Conservation (phyloP, 2,797 vertebrate species). For the Argentina silus region DNA sequence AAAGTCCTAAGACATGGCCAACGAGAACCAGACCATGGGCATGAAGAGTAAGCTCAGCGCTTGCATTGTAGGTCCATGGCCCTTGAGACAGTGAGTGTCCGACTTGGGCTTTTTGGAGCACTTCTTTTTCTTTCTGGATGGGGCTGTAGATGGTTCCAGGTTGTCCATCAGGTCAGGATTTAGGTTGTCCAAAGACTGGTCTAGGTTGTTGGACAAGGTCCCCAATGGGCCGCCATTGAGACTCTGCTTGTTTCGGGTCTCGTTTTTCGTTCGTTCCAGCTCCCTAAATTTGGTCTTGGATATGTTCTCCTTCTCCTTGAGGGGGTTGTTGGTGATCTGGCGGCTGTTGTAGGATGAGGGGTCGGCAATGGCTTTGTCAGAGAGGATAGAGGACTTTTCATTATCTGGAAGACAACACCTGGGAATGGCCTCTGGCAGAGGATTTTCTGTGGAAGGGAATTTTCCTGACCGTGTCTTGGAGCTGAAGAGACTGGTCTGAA, state of each 20-base stretch:
- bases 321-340: slow-evolving; percentile 86
- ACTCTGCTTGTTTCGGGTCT: slow-evolving; percentile 90
- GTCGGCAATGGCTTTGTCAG: slow-evolving; percentile 83
- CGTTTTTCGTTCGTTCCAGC: slow-evolving; percentile 85
- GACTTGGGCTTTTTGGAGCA: slow-evolving; percentile 95
- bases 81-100: slow-evolving; percentile 91
- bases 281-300: slow-evolving; percentile 88
- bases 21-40: slow-evolving; percentile 84
- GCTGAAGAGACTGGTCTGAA: slow-evolving; percentile 83
- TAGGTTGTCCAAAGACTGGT: slow-evolving; percentile 86
- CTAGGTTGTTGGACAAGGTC: slow-evolving; percentile 88
- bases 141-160: slow-evolving; percentile 86
- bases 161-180: slow-evolving; percentile 88
- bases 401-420: slow-evolving; percentile 91
- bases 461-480: slow-evolving; percentile 83
- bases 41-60: slow-evolving; percentile 79
- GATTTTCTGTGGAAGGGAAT: slow-evolving; percentile 78
- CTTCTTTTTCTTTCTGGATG: slow-evolving; percentile 94
- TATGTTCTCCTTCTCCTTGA: slow-evolving; percentile 93
- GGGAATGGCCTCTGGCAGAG: slow-evolving; percentile 75
- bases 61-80: slow-evolving; percentile 78
- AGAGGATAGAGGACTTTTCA: slow-evolving; percentile 92
- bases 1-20: slow-evolving; percentile 81
- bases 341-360: slow-evolving; percentile 84
- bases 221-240: slow-evolving; percentile 92